These are phyloP conservation scores for Panthera leo DNA, from an alignment of 2,113 vertebrate species.

Conservation along the genomic window DNA sequence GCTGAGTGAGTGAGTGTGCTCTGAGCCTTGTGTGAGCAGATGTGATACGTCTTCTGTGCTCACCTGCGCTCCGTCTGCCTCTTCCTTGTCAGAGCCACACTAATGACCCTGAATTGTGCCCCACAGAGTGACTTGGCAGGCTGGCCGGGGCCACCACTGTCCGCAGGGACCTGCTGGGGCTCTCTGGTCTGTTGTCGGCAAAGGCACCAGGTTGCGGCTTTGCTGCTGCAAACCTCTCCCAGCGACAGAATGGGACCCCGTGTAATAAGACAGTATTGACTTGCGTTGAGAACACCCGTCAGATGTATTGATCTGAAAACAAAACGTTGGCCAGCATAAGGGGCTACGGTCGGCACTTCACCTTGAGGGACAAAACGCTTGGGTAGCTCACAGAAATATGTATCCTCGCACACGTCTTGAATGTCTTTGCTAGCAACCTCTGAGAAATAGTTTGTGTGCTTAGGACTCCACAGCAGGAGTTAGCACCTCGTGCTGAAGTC, in stretches of 20 bases:
- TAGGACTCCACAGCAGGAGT: not conserved
- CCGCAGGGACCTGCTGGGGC: not conserved
- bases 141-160: not conserved
- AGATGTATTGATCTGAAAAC: not conserved
- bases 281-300: not conserved
- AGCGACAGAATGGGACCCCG: accelerated
- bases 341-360: not conserved
- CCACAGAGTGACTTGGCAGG: not conserved
- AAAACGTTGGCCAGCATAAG: not conserved
- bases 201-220: accelerated
- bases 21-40: too few species aligned
- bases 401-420: not conserved
- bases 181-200: not conserved
- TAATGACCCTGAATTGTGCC: not conserved
- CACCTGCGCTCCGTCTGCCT: accelerated
- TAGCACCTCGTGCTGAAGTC: not conserved
- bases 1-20: not conserved
- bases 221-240: not conserved
- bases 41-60: accelerated
- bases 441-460: not conserved
- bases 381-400: not conserved
- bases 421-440: not conserved
- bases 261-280: not conserved
- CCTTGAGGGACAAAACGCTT: not conserved
- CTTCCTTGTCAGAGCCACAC: not conserved